Conservation (phyloP, 2,888 invertebrate species). For the Alviniconcha strummeri region DNA sequence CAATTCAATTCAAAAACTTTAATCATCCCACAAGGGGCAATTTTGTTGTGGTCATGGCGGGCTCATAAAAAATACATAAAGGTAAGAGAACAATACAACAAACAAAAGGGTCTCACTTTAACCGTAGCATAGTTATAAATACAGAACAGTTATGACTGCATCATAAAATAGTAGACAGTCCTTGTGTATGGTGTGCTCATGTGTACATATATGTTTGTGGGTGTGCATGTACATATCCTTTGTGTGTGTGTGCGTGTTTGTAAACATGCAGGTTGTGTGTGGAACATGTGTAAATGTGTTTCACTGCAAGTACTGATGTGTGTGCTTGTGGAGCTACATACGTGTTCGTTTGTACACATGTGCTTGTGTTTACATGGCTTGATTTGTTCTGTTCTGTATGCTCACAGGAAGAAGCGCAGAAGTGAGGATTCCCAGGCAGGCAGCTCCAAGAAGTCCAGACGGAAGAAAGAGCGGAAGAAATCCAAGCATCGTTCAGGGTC, state of each 20-base stretch:
- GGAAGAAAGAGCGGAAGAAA: constrained; percentile 23
- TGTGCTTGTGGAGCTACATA: background rate
- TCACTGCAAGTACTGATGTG: background rate
- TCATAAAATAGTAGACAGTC: no score
- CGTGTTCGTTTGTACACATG: background rate
- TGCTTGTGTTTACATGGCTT: background rate
- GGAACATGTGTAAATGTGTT: background rate
- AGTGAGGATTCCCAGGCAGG: background rate
- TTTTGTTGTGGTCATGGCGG: no score
- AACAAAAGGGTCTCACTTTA: no score
- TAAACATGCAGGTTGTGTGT: background rate
- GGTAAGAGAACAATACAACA: no score
- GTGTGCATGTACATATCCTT: background rate
- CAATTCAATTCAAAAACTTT: no score
- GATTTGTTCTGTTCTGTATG: background rate
- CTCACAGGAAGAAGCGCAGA: background rate
- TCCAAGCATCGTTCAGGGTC: background rate
- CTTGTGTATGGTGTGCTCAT: background rate
- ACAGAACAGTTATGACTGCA: no score
- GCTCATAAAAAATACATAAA: no score
- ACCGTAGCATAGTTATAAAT: no score
- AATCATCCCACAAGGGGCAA: no score
- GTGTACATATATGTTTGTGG: background rate
- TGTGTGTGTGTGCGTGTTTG: background rate
- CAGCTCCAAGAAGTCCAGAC: constrained; percentile 16